A percentile compares a stretch with the other conserved stretches of the same genome.
Evolutionary conservation across 2,888 invertebrate genomes (phyloP).

Genomic region (Pelosia muscerda): DNA sequence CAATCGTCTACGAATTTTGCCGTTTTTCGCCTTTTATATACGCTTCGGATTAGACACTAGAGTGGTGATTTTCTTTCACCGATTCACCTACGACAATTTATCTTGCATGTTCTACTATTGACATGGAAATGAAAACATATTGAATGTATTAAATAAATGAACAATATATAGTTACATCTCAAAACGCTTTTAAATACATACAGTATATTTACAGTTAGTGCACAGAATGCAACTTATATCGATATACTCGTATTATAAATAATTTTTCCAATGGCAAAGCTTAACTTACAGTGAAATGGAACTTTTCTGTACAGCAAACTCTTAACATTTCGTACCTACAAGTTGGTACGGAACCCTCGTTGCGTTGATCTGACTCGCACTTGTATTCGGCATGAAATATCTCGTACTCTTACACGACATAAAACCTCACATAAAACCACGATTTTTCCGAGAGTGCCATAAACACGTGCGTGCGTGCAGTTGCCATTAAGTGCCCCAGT

Average conservation of each 20-base stretch:
- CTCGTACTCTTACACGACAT: not conserved
- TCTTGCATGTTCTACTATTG: too few species aligned
- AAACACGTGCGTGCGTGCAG: constrained; percentile 12
- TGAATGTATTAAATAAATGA: too few species aligned
- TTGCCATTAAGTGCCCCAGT: constrained; percentile 11
- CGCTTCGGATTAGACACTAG: too few species aligned
- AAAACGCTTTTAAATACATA: not conserved
- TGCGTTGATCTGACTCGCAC: not conserved
- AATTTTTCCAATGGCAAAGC: not conserved
- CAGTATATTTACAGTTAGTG: not conserved
- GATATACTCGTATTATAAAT: too few species aligned
- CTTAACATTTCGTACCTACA: not conserved
- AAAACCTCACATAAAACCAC: constrained; percentile 7
- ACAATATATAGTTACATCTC: too few species aligned
- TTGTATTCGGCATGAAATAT: not conserved
- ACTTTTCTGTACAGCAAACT: too few species aligned
- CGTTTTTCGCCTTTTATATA: too few species aligned
- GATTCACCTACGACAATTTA: too few species aligned
- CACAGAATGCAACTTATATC: not conserved
- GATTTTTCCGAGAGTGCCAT: not conserved
- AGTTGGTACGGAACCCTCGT: not conserved
- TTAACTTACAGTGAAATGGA: not conserved
- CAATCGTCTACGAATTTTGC: too few species aligned
- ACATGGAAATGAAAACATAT: too few species aligned
- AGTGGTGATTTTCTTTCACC: too few species aligned